Base-by-base conservation (phyloP, 2,888 invertebrate species). In the Drosophila fulvimacula region DNA sequence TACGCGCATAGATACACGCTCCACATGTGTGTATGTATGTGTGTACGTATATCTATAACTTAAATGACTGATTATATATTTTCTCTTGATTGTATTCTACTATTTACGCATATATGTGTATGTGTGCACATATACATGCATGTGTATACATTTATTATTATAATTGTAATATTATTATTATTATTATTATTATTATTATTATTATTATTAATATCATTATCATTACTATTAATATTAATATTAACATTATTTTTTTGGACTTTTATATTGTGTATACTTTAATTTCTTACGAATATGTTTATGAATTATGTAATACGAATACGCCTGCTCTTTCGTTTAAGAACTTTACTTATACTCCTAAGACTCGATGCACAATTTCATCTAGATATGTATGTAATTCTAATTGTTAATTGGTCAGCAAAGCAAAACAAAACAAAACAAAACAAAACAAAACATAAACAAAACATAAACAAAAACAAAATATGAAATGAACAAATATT, bases 11-110 rank as follows among this genome's bases (percentile, higher is more conserved):
- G 57, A 51, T 30, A 11, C 6, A 30, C 27, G 17, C 52, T 59
- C 60, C 79, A 65, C 41, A 62, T 84, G 68, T 79, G 62, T 73
- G 57, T 6, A 6, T 6, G 27, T 6, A 6, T 27, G 7, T 27
- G 27, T 3, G 27, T 27, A 3, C 81, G 67, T 82, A 69, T 69
- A 86, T 81, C 66, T 73, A 81, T 66, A 84, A 83, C 86, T 74
- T 83, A 72, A 82, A 88, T 82, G 82, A 83, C 82, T 83, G 82
- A 83, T 83, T 83, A 88, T 85, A 79, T 83, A 85, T 88, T 85
- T 76, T 88, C 65, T 69, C 74, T 73, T 82, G 65, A 65, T 80
- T 79, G 67, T 79, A 82, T 69, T 70, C 49, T 59, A 59, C 49
- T 63, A 62, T 41, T 55, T 49, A 49, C 65, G 55, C 55, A 53